Conservation (phyloP, 2,888 invertebrate species). For the Eristalinus aeneus region DNA sequence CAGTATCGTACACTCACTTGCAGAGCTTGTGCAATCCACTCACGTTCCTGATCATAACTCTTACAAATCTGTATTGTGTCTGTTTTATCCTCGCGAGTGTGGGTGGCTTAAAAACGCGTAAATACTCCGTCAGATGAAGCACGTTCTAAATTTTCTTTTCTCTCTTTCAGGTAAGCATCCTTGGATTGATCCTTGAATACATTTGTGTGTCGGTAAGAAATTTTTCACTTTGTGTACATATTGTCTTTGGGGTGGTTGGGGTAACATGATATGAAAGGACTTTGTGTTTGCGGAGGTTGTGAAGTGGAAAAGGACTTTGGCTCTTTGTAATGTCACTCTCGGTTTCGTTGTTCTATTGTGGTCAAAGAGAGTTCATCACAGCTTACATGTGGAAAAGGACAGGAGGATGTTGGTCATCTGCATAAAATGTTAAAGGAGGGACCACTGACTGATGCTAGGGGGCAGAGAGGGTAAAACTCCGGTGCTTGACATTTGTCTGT, state of each 20-base stretch:
- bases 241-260: neutral
- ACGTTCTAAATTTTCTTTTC: neutral
- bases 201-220: constrained; percentile 13
- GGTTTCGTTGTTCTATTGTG: neutral
- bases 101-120: neutral
- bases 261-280: neutral
- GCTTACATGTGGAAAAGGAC: neutral
- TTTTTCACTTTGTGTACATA: neutral
- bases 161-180: constrained; percentile 33
- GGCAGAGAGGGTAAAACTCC: neutral
- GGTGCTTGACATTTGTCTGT: neutral
- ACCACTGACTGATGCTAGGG: neutral
- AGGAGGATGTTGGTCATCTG: neutral
- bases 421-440: neutral
- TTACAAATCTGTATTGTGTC: constrained; percentile 8
- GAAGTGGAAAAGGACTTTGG: neutral
- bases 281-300: neutral
- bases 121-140: neutral
- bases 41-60: constrained; percentile 40
- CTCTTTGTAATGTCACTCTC: neutral
- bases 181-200: neutral
- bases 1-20: constrained; percentile 11
- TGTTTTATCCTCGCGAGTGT: neutral
- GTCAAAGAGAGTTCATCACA: neutral
- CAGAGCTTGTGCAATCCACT: constrained; percentile 28